Conservation (phyloP, 2,113 vertebrate genomes). For the Carassius auratus region DNA sequence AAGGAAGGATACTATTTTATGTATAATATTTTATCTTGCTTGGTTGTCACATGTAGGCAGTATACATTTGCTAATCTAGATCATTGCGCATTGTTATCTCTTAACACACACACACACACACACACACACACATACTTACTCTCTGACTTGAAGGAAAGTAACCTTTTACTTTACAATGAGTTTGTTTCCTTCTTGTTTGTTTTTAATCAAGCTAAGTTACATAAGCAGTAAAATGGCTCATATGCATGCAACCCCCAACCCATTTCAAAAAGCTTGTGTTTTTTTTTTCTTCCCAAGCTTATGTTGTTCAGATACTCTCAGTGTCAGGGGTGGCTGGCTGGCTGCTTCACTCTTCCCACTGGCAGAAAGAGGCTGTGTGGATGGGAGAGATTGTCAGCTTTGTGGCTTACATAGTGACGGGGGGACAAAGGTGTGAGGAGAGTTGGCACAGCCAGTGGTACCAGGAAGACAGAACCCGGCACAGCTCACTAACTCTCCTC, state of each 20-base stretch:
- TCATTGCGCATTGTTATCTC: not conserved
- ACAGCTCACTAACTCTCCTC: constrained; percentile 44
- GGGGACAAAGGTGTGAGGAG: constrained; percentile 48
- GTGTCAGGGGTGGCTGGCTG: constrained; percentile 37
- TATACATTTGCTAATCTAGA: not conserved
- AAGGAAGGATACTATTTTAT: not conserved
- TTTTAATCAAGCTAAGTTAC: constrained; percentile 41
- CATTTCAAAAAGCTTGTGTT: constrained; percentile 19
- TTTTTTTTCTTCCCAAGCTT: constrained; percentile 21
- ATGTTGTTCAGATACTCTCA: constrained; percentile 30
- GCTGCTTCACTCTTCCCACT: constrained; percentile 20
- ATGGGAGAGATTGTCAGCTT: constrained; percentile 50
- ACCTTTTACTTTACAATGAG: not conserved
- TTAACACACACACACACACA: not conserved
- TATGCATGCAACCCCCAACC: not conserved
- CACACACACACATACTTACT: not conserved
- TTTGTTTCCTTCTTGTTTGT: constrained; percentile 38
- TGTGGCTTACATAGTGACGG: constrained; percentile 52
- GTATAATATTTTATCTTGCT: not conserved
- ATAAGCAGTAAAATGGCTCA: constrained; percentile 32
- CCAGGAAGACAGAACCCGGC: constrained; percentile 24
- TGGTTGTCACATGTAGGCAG: not conserved
- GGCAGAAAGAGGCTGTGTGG: constrained; percentile 45
- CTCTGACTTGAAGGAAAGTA: not conserved
- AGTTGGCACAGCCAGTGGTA: constrained; percentile 43